Percentiles rank a stretch among this genome's conserved stretches.
phyloP scores from a whole-genome alignment of 2,113 vertebrate species.

The Gasterosteus aculeatus region DNA sequence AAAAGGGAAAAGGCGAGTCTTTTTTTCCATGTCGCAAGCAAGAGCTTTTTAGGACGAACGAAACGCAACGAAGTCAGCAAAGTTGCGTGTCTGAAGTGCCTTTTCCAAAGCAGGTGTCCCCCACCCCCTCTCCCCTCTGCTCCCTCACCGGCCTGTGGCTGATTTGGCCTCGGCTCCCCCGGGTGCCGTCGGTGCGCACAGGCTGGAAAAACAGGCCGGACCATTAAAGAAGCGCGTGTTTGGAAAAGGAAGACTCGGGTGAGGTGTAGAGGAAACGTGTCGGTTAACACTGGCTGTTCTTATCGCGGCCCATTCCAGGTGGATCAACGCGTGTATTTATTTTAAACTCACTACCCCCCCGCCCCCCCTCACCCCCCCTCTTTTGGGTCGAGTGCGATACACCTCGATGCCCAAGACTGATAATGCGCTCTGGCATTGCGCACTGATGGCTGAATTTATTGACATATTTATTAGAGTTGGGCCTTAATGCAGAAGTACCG shows the following conservation, averaged over 20 bases:
- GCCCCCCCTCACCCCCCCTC: no score
- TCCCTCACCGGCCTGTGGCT: conserved; percentile 60
- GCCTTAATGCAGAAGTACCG: conserved; percentile 38
- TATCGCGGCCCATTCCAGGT: conserved; percentile 91
- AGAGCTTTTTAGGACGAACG: conserved; percentile 68
- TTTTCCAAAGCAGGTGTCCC: conserved; percentile 86
- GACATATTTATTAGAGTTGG: conserved; percentile 68
- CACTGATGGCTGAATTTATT: conserved; percentile 66
- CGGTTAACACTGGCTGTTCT: conserved; percentile 93
- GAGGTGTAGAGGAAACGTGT: conserved; percentile 94
- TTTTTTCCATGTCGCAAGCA: conserved; percentile 72
- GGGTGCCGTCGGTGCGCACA: conserved; percentile 85
- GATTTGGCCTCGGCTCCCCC: conserved; percentile 77
- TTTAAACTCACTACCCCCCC: conserved; percentile 77
- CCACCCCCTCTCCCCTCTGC: conserved; percentile 22
- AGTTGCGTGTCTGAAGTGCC: conserved; percentile 69
- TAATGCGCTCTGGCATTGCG: conserved; percentile 57
- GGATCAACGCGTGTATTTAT: conserved; percentile 81
- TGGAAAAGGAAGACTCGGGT: conserved; percentile 94
- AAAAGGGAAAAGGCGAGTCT: conserved; percentile 76
- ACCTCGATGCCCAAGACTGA: conserved; percentile 79
- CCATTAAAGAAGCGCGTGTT: conserved; percentile 93
- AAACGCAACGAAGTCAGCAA: conserved; percentile 76
- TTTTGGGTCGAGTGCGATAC: conserved; percentile 62
- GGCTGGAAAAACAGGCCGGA: conserved; percentile 92